These are phyloP conservation scores for Eupeodes corollae DNA, from an alignment of 1,140 invertebrate species.

Conservation along the genomic window DNA sequence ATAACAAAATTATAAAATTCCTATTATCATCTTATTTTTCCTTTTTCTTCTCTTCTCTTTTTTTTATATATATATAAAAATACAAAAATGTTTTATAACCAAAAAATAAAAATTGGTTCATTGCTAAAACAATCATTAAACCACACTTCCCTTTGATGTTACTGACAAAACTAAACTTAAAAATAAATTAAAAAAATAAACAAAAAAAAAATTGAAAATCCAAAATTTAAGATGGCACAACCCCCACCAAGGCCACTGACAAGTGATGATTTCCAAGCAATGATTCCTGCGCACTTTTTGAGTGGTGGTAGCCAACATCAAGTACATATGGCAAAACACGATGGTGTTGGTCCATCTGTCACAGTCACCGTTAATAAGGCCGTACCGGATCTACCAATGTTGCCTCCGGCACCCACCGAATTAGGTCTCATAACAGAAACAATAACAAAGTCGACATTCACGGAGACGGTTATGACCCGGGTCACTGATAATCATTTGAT, in stretches of 20 bases:
- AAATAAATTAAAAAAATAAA: slow-evolving; percentile 4
- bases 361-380: slow-evolving; percentile 61
- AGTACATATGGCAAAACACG: slow-evolving; percentile 30
- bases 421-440: slow-evolving; percentile 80
- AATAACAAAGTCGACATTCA: slow-evolving; percentile 87
- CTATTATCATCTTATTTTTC: background rate
- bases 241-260: slow-evolving; percentile 67
- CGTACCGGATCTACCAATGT: slow-evolving; percentile 50
- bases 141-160: background rate
- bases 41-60: slow-evolving; percentile 1
- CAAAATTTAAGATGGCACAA: slow-evolving; percentile 2
- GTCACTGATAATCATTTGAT: slow-evolving; percentile 82
- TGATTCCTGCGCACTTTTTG: slow-evolving; percentile 83
- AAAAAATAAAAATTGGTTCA: background rate
- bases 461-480: slow-evolving; percentile 84
- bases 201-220: slow-evolving; percentile 8
- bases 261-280: slow-evolving; percentile 85
- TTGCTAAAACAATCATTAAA: background rate
- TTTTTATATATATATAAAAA: background rate
- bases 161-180: slow-evolving; percentile 11
- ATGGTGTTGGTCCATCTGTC: slow-evolving; percentile 43
- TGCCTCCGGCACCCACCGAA: slow-evolving; percentile 70
- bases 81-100: background rate
- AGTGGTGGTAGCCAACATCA: slow-evolving; percentile 40
- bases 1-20: background rate